Evolutionary conservation across 2,888 invertebrate genomes (phyloP), one percentile per base, ranked within the genome.

Genomic region (Chymomyza procnemis): DNA sequence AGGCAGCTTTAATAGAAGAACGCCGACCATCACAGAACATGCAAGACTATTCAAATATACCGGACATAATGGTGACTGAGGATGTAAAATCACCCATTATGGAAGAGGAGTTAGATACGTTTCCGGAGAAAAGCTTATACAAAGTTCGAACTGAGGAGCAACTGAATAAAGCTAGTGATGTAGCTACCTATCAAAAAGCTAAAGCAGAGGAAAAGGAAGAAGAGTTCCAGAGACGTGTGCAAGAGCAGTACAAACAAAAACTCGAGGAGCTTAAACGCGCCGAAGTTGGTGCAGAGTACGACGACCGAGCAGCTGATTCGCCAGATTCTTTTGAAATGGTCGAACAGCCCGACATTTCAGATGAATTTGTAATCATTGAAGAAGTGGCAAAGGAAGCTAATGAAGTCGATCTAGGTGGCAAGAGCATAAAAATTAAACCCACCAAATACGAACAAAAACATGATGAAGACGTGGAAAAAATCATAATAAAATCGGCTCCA

Each of bases 241-340:
- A 91, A 46, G 88, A 89, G 61, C 90, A 91, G 69, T 91, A 91
- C 65, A 92, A 92, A 76, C 93, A 93, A 60, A 93, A 95, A 86
- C 90, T 93, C 30, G 91, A 93, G 18, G 93, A 93, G 18, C 93
- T 94, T 2, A 94, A 95, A 81, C 85, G 87, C 4, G 84, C 88
- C 1, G 88, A 89, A 61, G 79, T 85, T 3, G 85, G 89, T 2
- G 93, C 92, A 4, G 88, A 92, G 19, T 92, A 91, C 74, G 92
- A 92, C 41, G 92, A 92, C 71, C 93, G 93, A 74, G 93, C 93
- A 78, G 93, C 93, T 73, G 95, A 95, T 78, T 96, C 96, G 0
- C 96, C 96, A 0, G 96, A 96, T 89, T 96, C 96, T 22, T 97
- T 97, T 89, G 97, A 97, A 92, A 93, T 97, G 92, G 92, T 97